Base-by-base conservation (phyloP, 2,888 invertebrate genomes). In the Phymatocera aterrima region DNA sequence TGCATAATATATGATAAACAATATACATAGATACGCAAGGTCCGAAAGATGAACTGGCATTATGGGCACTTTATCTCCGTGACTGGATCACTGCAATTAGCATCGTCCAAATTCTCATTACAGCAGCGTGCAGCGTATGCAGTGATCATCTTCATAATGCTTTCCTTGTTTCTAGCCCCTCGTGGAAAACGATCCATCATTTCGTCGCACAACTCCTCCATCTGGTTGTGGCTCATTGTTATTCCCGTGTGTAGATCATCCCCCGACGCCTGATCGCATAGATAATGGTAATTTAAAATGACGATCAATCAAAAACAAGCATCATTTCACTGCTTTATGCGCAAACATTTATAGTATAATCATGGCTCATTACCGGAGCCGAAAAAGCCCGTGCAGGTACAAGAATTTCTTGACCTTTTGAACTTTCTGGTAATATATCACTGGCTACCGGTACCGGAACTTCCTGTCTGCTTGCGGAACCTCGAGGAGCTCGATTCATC, bases 151-250 rank as follows among this genome's bases (percentile, higher is more conserved):
- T 75, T 80, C 48, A 72, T 70, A 15, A 68, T 43, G 4, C 83
- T 79, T 0, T 79, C 78, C 64, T 80, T 79, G 72, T 21, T 77
- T 37, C 34, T 60, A 28, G 84, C 65, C 18, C 78, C 77, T 68
- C 86, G 81, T 1, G 83, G 79, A 3, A 79, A 18, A 18, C 85
- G 81, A 5, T 82, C 77, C 46, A 77, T 78, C n/a, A 85, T 60
- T 65, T 84, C 82, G 6, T 81, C 74, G 68, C 81, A 84, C 4
- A 86, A 18, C 5, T 84, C 83, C 1, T 84, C 78, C 34, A 85
- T 5, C 68, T 87, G 85, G 2, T 70, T 61, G 10, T 40, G 1
- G 46, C 40, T 80, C 61, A 83, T n/a, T n/a, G n/a, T n/a, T n/a
- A n/a, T 51, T 4, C 80, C 81, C 21, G 65, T 34, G 48, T 81